Percentiles rank a stretch among this genome's conserved stretches.
Evolutionary conservation across 2,113 vertebrate species (phyloP).

Genomic region (Acrocephalus kingi): DNA sequence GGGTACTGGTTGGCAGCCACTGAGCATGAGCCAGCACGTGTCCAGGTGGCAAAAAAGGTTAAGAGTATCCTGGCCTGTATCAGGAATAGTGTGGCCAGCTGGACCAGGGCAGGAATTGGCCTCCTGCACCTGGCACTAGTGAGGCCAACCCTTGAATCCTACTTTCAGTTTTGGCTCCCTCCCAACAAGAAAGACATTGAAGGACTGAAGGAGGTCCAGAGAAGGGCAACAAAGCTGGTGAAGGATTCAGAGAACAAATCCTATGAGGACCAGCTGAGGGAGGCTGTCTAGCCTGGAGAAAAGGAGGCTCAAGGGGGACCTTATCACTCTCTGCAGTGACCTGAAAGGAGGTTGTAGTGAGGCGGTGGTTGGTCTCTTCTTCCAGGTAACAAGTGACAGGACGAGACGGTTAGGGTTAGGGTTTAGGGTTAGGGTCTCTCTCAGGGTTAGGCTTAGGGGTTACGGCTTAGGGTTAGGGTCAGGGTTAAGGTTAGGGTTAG

Average conservation of each 20-base stretch:
- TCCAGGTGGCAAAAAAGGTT: background rate
- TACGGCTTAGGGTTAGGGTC: no score
- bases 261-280: background rate
- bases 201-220: fast-evolving
- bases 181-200: background rate
- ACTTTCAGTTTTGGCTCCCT: background rate
- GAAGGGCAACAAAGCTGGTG: background rate
- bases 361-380: fast-evolving
- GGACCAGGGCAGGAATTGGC: background rate
- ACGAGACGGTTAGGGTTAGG: background rate
- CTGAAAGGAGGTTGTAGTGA: background rate
- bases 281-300: background rate
- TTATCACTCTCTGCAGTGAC: fast-evolving
- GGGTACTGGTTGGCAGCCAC: fast-evolving
- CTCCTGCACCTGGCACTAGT: background rate
- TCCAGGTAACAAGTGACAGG: background rate
- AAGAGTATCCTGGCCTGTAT: background rate
- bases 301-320: background rate
- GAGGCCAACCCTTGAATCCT: fast-evolving
- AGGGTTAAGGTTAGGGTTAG: no score
- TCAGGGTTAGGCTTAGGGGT: no score
- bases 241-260: background rate
- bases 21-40: background rate
- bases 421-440: no score
- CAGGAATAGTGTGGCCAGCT: background rate